Base-by-base conservation (phyloP, 2,888 invertebrate species). In the Melangyna quadrimaculata region DNA sequence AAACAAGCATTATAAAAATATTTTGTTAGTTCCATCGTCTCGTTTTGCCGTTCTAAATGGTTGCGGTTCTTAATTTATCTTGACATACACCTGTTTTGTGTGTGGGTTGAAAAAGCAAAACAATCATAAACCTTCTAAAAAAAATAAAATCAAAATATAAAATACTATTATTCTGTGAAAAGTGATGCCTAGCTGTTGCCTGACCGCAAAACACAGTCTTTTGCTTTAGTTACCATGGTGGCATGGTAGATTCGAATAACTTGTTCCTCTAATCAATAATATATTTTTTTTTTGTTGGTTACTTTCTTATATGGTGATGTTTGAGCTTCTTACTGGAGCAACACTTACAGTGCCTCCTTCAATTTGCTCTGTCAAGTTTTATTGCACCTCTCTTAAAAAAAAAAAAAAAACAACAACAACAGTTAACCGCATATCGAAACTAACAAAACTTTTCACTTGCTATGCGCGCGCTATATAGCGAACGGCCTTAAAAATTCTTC, bases 291-390 rank as follows among this genome's bases (percentile, higher is more conserved):
- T 12, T n/a, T 59, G 19, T 57, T 9, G 0, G 9, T 40, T 12
- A 22, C 7, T 57, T 24, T 65, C 22, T 78, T 43, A n/a, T 43
- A 3, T 27, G 19, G 40, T 61, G 19, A 19, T 48, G 7, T 32
- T 29, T 27, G 10, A 35, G 32, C 8, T 53, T 74, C 7, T 17
- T 9, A 40, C 2, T 40, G 6, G 6, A 24, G 22, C 12, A 57
- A 35, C 12, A 35, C 9, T 19, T 8, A 37, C 35, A 24, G 61
- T 61, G 51, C 43, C 77, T 80, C 57, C 73, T 80, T 35, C 86
- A 73, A 86, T 81, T 81, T 86, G 73, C 86, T n/a, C n/a, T 86
- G 86, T 81, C 81, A 73, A 86, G 78, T 86, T 86, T 81, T 81
- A 86, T 81, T 77, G 86, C 75, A 45, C 59, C 51, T 61, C 51